Percentiles rank a stretch among this genome's conserved stretches.
These are phyloP conservation scores for Oxyteleia sp. DNA, from an alignment of 2,888 invertebrate species.

Conservation along the genomic window DNA sequence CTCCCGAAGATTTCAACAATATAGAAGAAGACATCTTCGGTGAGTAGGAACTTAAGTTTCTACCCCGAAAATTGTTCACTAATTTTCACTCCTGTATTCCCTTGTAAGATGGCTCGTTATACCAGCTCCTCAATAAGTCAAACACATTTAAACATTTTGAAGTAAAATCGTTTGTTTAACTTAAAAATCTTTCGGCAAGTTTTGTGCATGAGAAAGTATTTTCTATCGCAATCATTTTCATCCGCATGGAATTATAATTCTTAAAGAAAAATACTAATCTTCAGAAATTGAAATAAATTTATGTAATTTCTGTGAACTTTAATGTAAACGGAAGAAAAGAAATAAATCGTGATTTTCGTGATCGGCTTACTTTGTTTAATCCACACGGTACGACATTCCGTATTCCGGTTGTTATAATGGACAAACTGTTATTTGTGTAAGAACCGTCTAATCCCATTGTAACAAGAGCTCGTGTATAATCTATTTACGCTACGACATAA, in stretches of 20 bases:
- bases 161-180: not conserved
- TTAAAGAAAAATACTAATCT: conserved; percentile 5
- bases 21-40: conserved; percentile 98
- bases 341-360: not conserved
- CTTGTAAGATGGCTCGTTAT: not conserved
- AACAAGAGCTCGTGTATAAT: not conserved
- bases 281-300: no score
- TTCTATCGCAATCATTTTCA: conserved; percentile 45
- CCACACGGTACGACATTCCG: no score
- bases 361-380: not conserved
- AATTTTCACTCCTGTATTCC: conserved; percentile 5
- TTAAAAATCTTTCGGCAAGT: no score
- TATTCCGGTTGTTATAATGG: not conserved
- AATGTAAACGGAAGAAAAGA: not conserved
- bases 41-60: conserved; percentile 88
- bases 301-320: no score
- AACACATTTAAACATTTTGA: not conserved
- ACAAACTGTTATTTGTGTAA: not conserved
- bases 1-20: no score
- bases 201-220: conserved; percentile 32
- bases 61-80: conserved; percentile 7
- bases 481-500: not conserved
- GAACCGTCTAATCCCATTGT: not conserved
- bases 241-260: conserved; percentile 37
- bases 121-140: not conserved